Conservation (phyloP, 2,888 invertebrate genomes). For the Meteorus cinctellus region DNA sequence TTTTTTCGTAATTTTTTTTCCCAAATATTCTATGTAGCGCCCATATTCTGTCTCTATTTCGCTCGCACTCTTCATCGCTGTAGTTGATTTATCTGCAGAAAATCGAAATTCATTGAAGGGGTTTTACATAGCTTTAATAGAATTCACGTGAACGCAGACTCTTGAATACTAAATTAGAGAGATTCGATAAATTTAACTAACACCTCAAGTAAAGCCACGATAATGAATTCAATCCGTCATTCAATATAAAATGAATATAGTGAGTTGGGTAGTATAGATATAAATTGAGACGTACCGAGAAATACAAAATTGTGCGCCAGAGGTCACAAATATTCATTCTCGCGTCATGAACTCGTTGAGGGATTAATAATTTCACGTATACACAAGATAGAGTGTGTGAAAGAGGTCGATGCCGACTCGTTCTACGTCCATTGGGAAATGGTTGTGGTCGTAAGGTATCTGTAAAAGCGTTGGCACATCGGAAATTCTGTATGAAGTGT, state of each 20-base stretch:
- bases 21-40: too few relatives aligned
- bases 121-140: conserved; percentile 23
- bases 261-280: neutral
- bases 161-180: conserved; percentile 29
- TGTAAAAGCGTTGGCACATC: conserved; percentile 37
- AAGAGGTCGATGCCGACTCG: conserved; percentile 22
- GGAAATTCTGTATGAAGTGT: conserved; percentile 29
- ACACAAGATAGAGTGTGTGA: neutral
- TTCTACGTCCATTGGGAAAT: conserved; percentile 35
- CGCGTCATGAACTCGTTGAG: conserved; percentile 31
- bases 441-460: conserved; percentile 27
- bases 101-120: conserved; percentile 22
- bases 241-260: conserved; percentile 1
- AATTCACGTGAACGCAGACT: conserved; percentile 1
- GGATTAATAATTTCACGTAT: conserved; percentile 34
- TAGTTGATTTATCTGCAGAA: neutral
- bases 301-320: conserved; percentile 12
- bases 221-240: neutral
- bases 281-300: neutral
- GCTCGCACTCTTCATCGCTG: neutral
- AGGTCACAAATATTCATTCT: conserved; percentile 34
- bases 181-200: conserved; percentile 30
- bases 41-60: neutral
- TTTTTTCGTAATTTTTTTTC: too few relatives aligned
- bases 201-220: conserved; percentile 13